A percentile compares a stretch with the other conserved stretches of the same genome.
phyloP scores from a whole-genome alignment of 2,797 vertebrate genomes.

The Euphonia xanthogaster region DNA sequence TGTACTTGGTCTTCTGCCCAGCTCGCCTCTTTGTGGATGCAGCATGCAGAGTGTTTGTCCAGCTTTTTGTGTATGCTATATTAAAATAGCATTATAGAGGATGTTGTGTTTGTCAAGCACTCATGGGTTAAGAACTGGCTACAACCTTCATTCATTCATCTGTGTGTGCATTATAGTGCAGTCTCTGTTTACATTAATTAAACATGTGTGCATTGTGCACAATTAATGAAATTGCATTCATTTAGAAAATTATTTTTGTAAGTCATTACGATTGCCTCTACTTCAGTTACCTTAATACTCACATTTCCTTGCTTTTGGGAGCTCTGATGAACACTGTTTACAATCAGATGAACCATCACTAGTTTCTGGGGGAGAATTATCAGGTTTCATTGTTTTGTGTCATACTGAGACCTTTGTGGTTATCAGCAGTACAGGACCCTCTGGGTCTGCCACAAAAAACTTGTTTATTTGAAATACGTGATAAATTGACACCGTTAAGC shows the following conservation, averaged over 20 bases:
- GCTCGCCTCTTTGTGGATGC: not conserved
- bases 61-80: not conserved
- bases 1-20: not conserved
- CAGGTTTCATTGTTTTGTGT: not conserved
- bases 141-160: not conserved
- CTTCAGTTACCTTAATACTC: not conserved
- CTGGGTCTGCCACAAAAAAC: not conserved
- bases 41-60: not conserved
- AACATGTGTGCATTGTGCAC: not conserved
- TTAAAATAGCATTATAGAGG: not conserved
- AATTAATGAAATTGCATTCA: slow-evolving; percentile 19
- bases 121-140: not conserved
- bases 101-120: not conserved
- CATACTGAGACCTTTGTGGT: not conserved
- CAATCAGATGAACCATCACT: not conserved
- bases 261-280: not conserved
- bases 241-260: slow-evolving; percentile 34
- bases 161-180: not conserved
- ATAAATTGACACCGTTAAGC: not conserved
- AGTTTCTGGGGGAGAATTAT: not conserved
- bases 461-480: not conserved
- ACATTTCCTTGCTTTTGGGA: not conserved
- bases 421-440: not conserved
- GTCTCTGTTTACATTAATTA: not conserved
- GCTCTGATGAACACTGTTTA: not conserved